Base-by-base conservation (phyloP, 2,888 invertebrate genomes). In the Latrodectus hesperus region DNA sequence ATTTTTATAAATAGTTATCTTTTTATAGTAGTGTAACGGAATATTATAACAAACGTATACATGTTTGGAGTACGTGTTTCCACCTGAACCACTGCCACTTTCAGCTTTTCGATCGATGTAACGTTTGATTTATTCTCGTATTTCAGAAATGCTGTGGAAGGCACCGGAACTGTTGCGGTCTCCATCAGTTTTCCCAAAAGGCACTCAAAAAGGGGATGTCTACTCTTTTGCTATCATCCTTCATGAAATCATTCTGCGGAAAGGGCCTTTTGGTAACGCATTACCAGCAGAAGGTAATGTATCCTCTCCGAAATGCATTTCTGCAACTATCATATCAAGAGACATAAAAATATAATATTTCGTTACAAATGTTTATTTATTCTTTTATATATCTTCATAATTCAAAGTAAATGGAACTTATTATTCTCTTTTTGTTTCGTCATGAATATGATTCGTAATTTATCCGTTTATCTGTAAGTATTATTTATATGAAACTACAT, bases 161-260 rank as follows among this genome's bases (percentile, higher is more conserved):
- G 97, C 99, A 14, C 99, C 99, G 0, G 99, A 99, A 92, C 93
- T 97, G 84, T 93, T 98, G 90, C 94, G 97, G 84, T 94, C 95
- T 91, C 94, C 95, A 84, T 90, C 53, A 93, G 94, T 88, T 95
- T 95, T 81, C 88, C 94, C 93, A 76, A 92, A 94, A 90, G 97
- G 97, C 70, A 96, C 96, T 26, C 97, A 96, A 92, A 97, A 97
- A 92, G 98, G 96, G 22, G 98, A 98, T 92, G 96, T 99, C 17
- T 99, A 99, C 93, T 97, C 99, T 26, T 99, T 99, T 93, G 97
- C 96, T 85, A 97, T 98, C 90, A 98, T 98, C 91, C 94, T 99
- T 90, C 98, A 97, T 92, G 98, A 98, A 94, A 96, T 98, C 90
- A 95, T 98, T 91, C 96, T 96, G 83, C 94, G 98, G 90, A 95